Base-by-base conservation (phyloP, 2,888 invertebrate genomes). In the Blera fallax region DNA sequence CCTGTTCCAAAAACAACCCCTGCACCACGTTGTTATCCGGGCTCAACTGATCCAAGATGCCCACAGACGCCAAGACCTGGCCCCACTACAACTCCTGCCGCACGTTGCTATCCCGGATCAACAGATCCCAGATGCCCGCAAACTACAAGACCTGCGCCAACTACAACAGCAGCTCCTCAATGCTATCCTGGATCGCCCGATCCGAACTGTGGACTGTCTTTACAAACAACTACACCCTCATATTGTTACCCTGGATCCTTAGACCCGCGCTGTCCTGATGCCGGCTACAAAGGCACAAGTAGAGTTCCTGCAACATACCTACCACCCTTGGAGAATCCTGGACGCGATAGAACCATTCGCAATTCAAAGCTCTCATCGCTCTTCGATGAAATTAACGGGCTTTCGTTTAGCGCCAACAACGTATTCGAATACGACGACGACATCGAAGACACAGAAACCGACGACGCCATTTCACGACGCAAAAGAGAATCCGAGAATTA, bases 261-360 rank as follows among this genome's bases (percentile, higher is more conserved):
- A n/a, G 93, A 93, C 88, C 91, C 92, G 0, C 88, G 92, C 24
- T 90, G 90, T 14, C 89, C 89, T 4, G 88, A 89, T 27, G 87
- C 85, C 0, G 88, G 89, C 0, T 90, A 91, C 70, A 88, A 81
- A 54, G 91, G 90, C 0, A 89, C 90, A 10, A 90, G 90, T 50
- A 88, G 87, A 3, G 88, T 91, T 60, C 91, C 91, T 2, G 89
- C 90, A 11, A 90, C 91, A 0, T 91, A 91, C 70, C 87, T 91
- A 32, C 91, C 91, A 1, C 91, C 91, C 0, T 62, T 91, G 6
- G 88, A 88, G 37, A 72, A 89, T 21, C 89, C 90, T 0, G 89
- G 89, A 0, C 88, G 81, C 32, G 90, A 90, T 70, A 85, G 90
- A 50, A 89, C 89, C 8, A 87, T 90, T 16, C 88, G 91, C 1